Conservation (phyloP, 1,140 invertebrate species). For the Brachionus sp. region DNA sequence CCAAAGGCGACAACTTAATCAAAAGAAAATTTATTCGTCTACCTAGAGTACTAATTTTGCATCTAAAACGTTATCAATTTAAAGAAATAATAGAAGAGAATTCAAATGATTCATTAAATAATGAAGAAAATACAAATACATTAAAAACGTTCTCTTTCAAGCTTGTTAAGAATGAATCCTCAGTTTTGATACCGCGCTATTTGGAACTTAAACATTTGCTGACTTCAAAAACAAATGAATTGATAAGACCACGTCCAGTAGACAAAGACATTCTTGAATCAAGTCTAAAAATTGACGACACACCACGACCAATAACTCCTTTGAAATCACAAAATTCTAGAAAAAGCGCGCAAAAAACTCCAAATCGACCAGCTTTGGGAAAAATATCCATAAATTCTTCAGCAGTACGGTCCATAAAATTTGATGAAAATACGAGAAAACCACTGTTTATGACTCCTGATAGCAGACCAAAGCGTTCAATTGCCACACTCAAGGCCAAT, state of each 20-base stretch:
- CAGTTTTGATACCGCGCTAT: neutral
- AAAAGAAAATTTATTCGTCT: constrained; percentile 51
- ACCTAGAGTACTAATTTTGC: constrained; percentile 55
- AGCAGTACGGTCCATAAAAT: neutral
- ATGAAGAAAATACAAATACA: neutral
- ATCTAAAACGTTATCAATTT: constrained; percentile 54
- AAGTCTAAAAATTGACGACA: constrained; percentile 3
- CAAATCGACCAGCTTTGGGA: neutral
- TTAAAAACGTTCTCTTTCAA: constrained; percentile 46
- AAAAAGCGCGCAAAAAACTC: neutral
- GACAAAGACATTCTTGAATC: neutral
- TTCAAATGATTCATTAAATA: constrained; percentile 49
- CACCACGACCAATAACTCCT: neutral
- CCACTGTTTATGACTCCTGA: neutral
- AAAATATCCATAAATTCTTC: neutral
- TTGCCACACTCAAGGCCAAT: neutral
- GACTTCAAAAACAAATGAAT: neutral
- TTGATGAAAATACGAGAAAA: neutral
- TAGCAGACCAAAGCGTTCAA: neutral
- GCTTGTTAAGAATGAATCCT: constrained; percentile 39
- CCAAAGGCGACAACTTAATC: constrained; percentile 50
- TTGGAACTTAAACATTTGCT: neutral
- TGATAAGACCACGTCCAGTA: neutral
- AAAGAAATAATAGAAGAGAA: constrained; percentile 47
- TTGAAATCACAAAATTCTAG: neutral